phyloP scores from a whole-genome alignment of 2,797 vertebrate species.

The Cyclura pinguis region DNA sequence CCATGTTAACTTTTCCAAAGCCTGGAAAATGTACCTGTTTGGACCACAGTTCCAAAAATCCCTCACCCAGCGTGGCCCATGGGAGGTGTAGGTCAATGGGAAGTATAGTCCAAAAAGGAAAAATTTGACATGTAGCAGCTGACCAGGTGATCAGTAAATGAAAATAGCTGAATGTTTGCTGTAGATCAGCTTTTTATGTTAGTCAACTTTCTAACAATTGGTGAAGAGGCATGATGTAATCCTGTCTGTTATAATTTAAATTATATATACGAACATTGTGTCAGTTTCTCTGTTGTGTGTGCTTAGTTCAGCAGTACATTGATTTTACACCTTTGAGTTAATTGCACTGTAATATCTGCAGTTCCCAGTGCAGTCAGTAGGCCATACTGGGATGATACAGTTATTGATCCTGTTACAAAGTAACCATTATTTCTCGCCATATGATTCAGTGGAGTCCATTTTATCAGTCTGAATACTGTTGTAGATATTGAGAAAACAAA shows the following conservation, averaged over 20 bases:
- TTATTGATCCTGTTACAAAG: not conserved
- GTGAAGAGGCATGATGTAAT: not conserved
- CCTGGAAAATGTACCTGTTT: no score
- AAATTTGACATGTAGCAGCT: not conserved
- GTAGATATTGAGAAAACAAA: conserved; percentile 40
- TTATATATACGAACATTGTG: not conserved
- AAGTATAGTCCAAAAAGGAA: no score
- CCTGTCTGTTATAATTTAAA: not conserved
- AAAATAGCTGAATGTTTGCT: conserved; percentile 6
- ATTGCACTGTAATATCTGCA: not conserved
- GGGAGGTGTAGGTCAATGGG: no score
- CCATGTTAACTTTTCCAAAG: not conserved
- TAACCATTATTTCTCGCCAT: conserved; percentile 50
- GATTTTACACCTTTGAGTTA: conserved; percentile 26
- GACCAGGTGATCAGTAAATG: not conserved
- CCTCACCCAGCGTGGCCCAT: no score
- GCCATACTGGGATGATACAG: conserved; percentile 3
- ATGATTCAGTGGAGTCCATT: conserved; percentile 40
- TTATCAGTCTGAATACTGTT: conserved; percentile 53
- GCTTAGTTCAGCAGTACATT: not conserved
- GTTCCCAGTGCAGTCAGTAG: not conserved
- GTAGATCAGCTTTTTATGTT: not conserved
- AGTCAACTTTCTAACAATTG: not conserved
- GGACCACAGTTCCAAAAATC: no score
- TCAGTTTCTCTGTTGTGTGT: not conserved